Evolutionary conservation across 2,113 vertebrate species (phyloP), one percentile per base, ranked within the genome.

Genomic region (Chamaea fasciata): DNA sequence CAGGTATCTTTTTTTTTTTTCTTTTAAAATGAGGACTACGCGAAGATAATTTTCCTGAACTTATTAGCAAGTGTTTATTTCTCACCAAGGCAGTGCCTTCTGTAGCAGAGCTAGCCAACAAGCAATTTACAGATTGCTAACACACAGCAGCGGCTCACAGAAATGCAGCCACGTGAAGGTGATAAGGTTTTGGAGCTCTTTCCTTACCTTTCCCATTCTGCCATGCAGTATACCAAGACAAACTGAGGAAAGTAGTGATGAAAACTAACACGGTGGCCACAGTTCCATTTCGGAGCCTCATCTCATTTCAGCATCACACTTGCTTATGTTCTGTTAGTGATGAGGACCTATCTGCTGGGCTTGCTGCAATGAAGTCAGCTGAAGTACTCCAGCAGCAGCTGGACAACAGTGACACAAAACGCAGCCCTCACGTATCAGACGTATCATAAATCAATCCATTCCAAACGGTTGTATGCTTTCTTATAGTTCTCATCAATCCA

Each of bases 261-360:
- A 99, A 99, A 79, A 98, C 98, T 97, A 99, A 98, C 88, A 98
- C 98, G 89, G 99, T 99, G 98, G 99, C 99, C 96, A 99, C 98
- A 99, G 99, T 99, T 99, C 99, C 99, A 99, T 99, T 98, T 98
- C 99, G 99, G 99, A 99, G 99, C 99, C 99, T 99, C 99, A 99
- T 99, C 98, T 99, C 99, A 99, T 99, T 99, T 98, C 99, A 99
- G 97, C 99, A 99, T 98, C 98, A 98, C 98, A 98, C 76, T 97
- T 97, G 97, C 97, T 97, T 97, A 53, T 47, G 90, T 44, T 93
- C 88, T 77, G 22, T 56, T 84, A 86, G 94, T 9, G n/a, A 95
- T 70, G 71, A 95, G 39, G 91, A 94, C 49, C 28, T 44, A 17
- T 86, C 57, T 69, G 57, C 44, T 82, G 89, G 69, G 77, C 64